Base-by-base conservation (phyloP, 92 coral and sea anemone genomes). In the Palythoa heliodiscus region DNA sequence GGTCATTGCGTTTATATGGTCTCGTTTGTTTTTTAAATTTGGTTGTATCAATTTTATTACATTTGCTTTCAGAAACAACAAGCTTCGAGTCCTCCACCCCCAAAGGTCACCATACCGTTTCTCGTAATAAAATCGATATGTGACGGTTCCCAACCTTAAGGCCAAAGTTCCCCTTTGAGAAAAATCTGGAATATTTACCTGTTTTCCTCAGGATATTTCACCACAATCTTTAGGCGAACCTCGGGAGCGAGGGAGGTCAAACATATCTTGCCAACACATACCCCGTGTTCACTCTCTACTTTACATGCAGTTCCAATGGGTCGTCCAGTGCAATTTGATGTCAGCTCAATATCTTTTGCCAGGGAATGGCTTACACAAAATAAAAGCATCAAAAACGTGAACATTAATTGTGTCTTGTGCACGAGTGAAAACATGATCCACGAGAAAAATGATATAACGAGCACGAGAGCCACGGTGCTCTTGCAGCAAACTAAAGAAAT, bases 161-260 rank as follows among this genome's bases (percentile, higher is more conserved):
- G 35, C 9, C 50, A 43, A 43, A 43, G 50, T 43, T 43, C 9
- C 50, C 50, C 0, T 43, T 43, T 5, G 50, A 43, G 50, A 43
- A 43, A 43, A 3, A 43, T 43, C 50, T 43, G 50, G 50, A 43
- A 43, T 23, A 24, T 2, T 47, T 80, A 80, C 84, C 73, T 66
- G 84, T 80, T 80, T 43, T 63, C 23, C 23, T 17, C 84, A 47
- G 84, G 84, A 24, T 80, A 80, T 66, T 80, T 80, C 54, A 80
- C 84, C 24, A 19, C 16, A 80, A 80, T 66, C 74, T 23, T 80
- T 50, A 80, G 43, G 16, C 15, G 73, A 22, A 80, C 60, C 57
- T 66, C 58, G 11, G 74, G 84, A 43, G 58, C 60, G 23, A 80
- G 84, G 7, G 72, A 20, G 8, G 52, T 54, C 10, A 80, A 1